phyloP scores from a whole-genome alignment of 2,113 vertebrate genomes.

The Shinisaurus crocodilurus region DNA sequence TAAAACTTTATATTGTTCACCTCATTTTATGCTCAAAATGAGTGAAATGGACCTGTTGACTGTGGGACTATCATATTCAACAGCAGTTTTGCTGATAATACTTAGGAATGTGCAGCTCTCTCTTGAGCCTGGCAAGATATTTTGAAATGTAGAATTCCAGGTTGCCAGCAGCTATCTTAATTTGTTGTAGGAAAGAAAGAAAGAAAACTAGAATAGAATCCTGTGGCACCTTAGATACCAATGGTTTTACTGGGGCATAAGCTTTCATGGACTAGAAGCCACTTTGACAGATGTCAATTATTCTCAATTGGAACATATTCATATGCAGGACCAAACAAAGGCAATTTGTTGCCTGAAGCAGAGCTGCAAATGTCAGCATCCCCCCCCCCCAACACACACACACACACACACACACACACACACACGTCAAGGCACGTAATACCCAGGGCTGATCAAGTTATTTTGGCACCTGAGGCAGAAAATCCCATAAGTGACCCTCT shows the following conservation, averaged over 20 bases:
- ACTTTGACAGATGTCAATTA: background rate
- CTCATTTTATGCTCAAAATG: conserved; percentile 4
- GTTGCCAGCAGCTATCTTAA: background rate
- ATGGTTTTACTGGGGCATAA: background rate
- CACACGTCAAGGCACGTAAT: background rate
- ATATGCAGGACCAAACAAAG: background rate
- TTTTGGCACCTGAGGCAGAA: background rate
- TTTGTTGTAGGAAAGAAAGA: background rate
- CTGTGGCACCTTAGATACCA: background rate
- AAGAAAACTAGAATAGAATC: background rate
- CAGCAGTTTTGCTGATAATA: background rate
- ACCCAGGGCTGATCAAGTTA: background rate
- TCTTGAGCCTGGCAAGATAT: background rate
- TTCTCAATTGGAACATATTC: background rate
- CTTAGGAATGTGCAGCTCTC: background rate
- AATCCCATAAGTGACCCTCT: too few relatives aligned
- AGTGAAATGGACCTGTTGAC: background rate
- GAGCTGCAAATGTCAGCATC: background rate
- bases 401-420: too few relatives aligned
- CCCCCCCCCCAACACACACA: background rate
- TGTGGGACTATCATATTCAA: background rate
- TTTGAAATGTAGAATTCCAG: background rate
- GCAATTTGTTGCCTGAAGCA: background rate
- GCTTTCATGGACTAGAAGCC: background rate
- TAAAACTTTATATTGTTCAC: background rate